Evolutionary conservation across 2,113 vertebrate genomes (phyloP).

Genomic region (Eurypyga helias): DNA sequence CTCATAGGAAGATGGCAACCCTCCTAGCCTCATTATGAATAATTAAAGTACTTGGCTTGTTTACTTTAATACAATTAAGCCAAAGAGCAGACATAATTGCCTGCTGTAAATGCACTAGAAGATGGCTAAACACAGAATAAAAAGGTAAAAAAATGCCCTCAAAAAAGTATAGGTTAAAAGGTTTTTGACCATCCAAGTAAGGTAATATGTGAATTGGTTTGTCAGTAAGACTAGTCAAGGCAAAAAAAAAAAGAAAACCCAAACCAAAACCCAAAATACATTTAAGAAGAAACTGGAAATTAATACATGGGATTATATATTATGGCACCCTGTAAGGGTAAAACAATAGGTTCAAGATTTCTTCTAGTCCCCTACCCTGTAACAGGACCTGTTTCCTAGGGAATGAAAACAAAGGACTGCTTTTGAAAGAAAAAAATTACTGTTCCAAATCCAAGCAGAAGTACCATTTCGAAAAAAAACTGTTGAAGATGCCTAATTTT

Average conservation of each 20-base stretch:
- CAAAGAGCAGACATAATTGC: background rate
- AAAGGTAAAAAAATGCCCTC: background rate
- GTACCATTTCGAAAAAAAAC: background rate
- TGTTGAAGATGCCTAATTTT: background rate
- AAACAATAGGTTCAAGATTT: background rate
- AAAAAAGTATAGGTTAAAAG: background rate
- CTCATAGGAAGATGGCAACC: background rate
- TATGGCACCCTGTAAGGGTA: background rate
- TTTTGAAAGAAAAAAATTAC: background rate
- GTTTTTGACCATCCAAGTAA: background rate
- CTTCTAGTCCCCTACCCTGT: background rate
- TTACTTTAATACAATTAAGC: background rate
- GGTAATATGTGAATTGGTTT: background rate
- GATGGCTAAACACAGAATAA: background rate
- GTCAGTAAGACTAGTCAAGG: background rate
- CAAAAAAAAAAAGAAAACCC: background rate
- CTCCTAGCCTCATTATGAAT: background rate
- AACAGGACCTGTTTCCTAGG: background rate
- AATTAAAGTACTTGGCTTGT: background rate
- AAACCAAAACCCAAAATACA: accelerated
- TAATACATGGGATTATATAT: background rate
- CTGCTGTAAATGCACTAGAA: background rate
- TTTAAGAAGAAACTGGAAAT: background rate
- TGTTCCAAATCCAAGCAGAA: background rate
- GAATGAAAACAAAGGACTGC: background rate